Evolutionary conservation across 2,888 invertebrate species (phyloP).

Genomic region (Apantesis nais): DNA sequence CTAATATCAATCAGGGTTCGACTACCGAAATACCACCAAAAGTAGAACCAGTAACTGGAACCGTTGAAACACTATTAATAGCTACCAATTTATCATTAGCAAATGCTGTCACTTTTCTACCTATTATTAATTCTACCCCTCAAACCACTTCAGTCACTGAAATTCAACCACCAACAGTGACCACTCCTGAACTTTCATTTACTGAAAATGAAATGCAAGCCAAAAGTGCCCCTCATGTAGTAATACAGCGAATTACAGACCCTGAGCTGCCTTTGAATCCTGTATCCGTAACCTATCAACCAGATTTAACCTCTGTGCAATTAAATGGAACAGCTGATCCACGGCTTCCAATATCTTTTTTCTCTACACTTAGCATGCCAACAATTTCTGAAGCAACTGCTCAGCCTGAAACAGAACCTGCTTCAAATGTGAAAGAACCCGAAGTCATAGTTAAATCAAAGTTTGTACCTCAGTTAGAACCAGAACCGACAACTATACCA

Average conservation of each 20-base stretch:
- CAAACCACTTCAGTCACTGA: background rate
- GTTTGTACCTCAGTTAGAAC: background rate
- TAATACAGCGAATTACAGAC: background rate
- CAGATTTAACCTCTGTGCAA: no score
- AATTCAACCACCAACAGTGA: background rate
- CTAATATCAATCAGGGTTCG: background rate
- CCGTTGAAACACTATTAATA: background rate
- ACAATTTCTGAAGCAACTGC: background rate
- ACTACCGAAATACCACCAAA: background rate
- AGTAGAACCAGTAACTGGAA: background rate
- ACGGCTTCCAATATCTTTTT: background rate
- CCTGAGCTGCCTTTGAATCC: background rate
- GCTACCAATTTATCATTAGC: background rate
- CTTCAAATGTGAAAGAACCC: slow-evolving; percentile 6
- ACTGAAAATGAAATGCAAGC: background rate
- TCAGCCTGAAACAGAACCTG: background rate
- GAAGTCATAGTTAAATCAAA: background rate
- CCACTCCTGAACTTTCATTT: background rate
- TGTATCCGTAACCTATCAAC: background rate
- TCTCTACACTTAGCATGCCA: background rate
- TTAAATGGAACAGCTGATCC: background rate
- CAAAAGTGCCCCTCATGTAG: no score
- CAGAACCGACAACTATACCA: background rate
- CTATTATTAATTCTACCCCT: background rate
- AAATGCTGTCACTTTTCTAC: background rate